Conservation (phyloP, 1,140 invertebrate genomes). For the Drosophila kikkawai region DNA sequence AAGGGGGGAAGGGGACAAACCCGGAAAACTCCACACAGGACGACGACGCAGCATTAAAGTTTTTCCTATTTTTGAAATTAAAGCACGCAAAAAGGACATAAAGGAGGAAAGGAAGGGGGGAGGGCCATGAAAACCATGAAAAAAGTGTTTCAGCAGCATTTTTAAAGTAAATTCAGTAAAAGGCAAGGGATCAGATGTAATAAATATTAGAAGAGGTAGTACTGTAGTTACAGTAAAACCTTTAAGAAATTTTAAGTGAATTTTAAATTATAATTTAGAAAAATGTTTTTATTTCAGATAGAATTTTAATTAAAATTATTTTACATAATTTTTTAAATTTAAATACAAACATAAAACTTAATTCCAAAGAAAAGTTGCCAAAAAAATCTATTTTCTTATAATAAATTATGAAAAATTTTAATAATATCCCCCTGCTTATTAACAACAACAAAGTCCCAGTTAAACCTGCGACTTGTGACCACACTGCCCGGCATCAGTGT, state of each 20-base stretch:
- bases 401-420: neutral
- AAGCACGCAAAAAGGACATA: constrained; percentile 21
- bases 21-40: neutral
- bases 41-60: constrained; percentile 34
- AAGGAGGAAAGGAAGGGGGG: neutral
- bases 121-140: neutral
- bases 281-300: no score
- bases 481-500: constrained; percentile 26
- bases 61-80: constrained; percentile 21
- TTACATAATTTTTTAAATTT: neutral
- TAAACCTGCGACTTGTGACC: constrained; percentile 10
- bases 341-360: neutral
- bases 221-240: neutral
- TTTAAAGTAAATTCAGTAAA: constrained; percentile 15
- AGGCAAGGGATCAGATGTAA: neutral
- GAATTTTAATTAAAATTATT: neutral
- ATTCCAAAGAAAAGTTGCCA: neutral
- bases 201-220: neutral
- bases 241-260: neutral
- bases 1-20: neutral
- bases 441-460: neutral
- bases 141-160: constrained; percentile 1
- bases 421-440: neutral
- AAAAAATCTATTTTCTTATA: neutral
- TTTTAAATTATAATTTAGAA: neutral